phyloP scores from a whole-genome alignment of 2,113 vertebrate species.

The Chaetorhynchus papuensis region DNA sequence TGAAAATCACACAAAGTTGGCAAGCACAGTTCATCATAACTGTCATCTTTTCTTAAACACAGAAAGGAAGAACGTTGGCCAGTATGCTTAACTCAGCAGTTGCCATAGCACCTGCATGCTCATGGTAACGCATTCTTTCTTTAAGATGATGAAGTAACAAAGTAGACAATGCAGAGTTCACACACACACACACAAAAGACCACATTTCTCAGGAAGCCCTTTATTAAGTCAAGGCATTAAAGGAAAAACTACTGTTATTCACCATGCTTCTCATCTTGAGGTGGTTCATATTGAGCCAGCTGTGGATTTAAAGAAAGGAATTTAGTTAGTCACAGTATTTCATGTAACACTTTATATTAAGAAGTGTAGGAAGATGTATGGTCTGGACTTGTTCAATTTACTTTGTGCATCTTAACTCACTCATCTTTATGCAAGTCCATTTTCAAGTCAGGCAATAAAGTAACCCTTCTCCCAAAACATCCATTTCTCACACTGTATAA shows the following conservation, averaged over 20 bases:
- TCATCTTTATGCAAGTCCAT: neutral
- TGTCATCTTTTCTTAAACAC: neutral
- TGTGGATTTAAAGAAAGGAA: slow-evolving; percentile 71
- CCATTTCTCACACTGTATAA: neutral
- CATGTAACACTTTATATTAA: neutral
- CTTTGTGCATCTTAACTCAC: neutral
- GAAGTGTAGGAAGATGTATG: neutral
- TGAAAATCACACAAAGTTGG: neutral
- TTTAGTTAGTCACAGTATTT: slow-evolving; percentile 35
- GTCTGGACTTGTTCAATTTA: neutral
- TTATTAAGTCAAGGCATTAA: slow-evolving; percentile 70
- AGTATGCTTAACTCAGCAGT: neutral
- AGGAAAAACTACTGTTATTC: slow-evolving; percentile 68
- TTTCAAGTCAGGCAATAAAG: neutral
- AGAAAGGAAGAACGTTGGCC: neutral
- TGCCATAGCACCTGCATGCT: neutral
- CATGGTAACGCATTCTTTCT: neutral
- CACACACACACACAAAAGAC: slow-evolving; percentile 35
- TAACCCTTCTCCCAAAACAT: neutral
- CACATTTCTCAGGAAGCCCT: slow-evolving; percentile 72
- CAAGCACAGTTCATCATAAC: neutral
- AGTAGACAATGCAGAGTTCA: neutral
- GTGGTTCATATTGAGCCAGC: slow-evolving; percentile 87
- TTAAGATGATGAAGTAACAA: neutral
- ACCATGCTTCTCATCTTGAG: slow-evolving; percentile 75